Evolutionary conservation across 2,797 vertebrate species (phyloP).

Genomic region (Acanthornis magna): DNA sequence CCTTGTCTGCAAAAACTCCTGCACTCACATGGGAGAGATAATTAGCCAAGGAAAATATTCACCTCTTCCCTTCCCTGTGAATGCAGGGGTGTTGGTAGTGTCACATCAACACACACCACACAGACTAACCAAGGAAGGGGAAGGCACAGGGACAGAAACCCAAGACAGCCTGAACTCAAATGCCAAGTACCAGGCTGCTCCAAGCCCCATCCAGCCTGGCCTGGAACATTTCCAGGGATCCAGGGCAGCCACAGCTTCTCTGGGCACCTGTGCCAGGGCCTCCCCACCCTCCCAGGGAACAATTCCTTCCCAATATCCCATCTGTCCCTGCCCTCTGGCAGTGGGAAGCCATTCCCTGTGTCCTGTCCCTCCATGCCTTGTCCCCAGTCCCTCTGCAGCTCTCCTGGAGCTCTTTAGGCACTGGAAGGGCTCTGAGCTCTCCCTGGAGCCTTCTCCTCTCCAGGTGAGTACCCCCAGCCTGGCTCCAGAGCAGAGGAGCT

Average conservation of each 20-base stretch:
- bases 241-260: background rate
- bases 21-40: background rate
- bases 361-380: background rate
- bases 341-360: background rate
- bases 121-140: background rate
- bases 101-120: rapidly evolving
- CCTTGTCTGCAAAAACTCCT: background rate
- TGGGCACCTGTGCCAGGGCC: background rate
- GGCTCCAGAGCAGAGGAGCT: background rate
- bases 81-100: background rate
- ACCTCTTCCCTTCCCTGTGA: background rate
- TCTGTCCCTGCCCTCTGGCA: rapidly evolving
- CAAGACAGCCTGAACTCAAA: background rate
- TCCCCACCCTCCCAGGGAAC: rapidly evolving
- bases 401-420: background rate
- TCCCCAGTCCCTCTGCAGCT: background rate
- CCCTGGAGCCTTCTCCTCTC: background rate
- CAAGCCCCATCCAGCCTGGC: rapidly evolving
- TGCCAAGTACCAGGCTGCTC: rapidly evolving
- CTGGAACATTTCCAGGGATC: rapidly evolving
- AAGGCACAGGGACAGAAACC: background rate
- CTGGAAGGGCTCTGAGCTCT: rapidly evolving
- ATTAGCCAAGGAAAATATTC: background rate
- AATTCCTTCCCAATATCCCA: background rate
- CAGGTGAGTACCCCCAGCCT: rapidly evolving